These are phyloP conservation scores for Orcinus orca DNA, from an alignment of 2,113 vertebrate species.

Conservation along the genomic window DNA sequence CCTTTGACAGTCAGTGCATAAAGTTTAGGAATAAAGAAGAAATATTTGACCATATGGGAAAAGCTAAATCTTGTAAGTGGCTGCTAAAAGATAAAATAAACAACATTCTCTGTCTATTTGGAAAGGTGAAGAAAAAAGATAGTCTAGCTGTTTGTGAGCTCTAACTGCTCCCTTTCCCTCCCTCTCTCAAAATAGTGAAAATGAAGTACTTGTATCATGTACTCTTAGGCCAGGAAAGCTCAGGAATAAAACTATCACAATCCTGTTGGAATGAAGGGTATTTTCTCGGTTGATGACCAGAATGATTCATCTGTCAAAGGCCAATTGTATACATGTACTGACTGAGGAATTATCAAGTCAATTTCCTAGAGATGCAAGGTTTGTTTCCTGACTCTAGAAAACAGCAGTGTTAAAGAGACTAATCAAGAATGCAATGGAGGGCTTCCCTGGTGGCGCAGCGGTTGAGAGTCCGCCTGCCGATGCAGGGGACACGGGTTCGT, in stretches of 20 bases:
- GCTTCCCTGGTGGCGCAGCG: too few species aligned
- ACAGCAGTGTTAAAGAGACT: not conserved
- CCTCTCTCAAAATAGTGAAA: not conserved
- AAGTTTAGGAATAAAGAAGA: constrained; percentile 8
- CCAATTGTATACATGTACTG: not conserved
- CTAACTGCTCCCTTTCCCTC: not conserved
- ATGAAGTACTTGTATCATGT: constrained; percentile 15
- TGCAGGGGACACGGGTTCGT: too few species aligned
- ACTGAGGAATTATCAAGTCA: not conserved
- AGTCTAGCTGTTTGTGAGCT: not conserved
- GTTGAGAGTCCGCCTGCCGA: too few species aligned
- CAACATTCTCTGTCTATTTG: not conserved
- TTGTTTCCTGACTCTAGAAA: not conserved
- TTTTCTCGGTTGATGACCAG: constrained; percentile 16
- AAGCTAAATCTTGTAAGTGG: not conserved
- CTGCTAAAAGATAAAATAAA: not conserved
- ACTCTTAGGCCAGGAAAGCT: not conserved
- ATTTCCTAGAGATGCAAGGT: constrained; percentile 12
- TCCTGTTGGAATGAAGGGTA: not conserved
- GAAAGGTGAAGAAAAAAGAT: not conserved
- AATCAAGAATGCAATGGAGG: not conserved
- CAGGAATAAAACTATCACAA: constrained; percentile 13
- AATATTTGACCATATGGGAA: not conserved
- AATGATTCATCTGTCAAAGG: constrained; percentile 44
- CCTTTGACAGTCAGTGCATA: not conserved